Evolutionary conservation across 2,797 vertebrate species (phyloP), one percentile per base, ranked within the genome.

Genomic region (Orientallactaga sibirica): DNA sequence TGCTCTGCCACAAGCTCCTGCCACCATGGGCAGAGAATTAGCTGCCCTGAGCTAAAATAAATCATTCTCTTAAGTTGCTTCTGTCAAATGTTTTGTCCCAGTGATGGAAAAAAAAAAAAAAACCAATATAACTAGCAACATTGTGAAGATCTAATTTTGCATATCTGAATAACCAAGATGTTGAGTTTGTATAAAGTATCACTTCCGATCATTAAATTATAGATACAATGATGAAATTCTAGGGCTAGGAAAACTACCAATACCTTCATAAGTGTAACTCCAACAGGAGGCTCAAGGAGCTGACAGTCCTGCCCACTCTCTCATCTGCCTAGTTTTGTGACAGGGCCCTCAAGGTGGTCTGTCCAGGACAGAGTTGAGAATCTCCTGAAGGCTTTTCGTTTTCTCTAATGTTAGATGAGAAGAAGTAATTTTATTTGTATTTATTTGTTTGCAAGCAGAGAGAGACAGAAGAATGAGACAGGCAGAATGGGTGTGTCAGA

Each of bases 141-240:
- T 24, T 15, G 64, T 29, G 11, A 41, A 22, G 61, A n/a, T 22
- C 8, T 41, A 68, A 11, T 18, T 89, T 79, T 79, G 73, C 71
- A 91, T 33, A 61, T 68, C 83, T 83, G 88, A 86, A 89, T 76
- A 89, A 73, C 18, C 16, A 81, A 52, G 24, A 55, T 5, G 24
- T 68, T 67, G n/a, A 20, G 25, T 76, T 88, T 52, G 91, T 66
- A 71, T 88, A 11, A 86, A 88, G 16, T 75, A 19, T 73, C 22
- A 29, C 43, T 92, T 77, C 25, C 5, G 22, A 67, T 14, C 67
- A 12, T 78, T 68, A 62, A 80, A 41, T 71, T 67, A 55, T 25
- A 37, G 14, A 25, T 41, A 15, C 2, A 37, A 43, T 33, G 25
- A 19, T 62, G 55, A 8, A 29, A 6, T 29, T 33, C 20, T n/a